These are phyloP conservation scores for Dryadula phaetusa DNA, from an alignment of 2,888 invertebrate genomes.

Conservation along the genomic window DNA sequence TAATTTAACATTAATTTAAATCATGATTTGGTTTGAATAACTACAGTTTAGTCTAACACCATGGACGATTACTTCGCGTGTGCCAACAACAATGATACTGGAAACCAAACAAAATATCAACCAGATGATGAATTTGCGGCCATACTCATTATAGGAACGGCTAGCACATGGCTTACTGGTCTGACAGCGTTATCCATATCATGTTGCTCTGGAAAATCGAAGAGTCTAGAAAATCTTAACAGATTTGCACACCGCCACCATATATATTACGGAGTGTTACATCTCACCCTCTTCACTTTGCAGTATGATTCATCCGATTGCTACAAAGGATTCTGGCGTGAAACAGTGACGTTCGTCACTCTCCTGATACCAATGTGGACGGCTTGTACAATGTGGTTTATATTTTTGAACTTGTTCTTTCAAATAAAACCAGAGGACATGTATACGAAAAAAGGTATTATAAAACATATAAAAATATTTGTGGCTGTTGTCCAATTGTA, in stretches of 20 bases:
- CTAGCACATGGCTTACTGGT: not conserved
- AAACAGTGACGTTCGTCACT: slow-evolving; percentile 17
- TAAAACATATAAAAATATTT: slow-evolving; percentile 28
- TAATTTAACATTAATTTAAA: too few species aligned
- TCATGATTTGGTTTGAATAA: too few species aligned
- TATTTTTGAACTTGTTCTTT: slow-evolving; percentile 44
- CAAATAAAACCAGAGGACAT: slow-evolving; percentile 35
- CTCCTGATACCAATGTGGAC: slow-evolving; percentile 44
- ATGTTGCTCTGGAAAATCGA: not conserved
- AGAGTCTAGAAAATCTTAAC: not conserved
- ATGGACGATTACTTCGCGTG: too few species aligned
- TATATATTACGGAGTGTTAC: slow-evolving; percentile 17
- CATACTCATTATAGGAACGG: not conserved
- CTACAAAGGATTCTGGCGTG: not conserved
- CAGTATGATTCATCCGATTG: not conserved
- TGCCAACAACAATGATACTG: not conserved
- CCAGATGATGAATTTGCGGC: not conserved
- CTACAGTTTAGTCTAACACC: too few species aligned
- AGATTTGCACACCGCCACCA: slow-evolving; percentile 25
- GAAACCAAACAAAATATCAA: not conserved
- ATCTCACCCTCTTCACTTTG: slow-evolving; percentile 4
- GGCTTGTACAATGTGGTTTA: slow-evolving; percentile 37
- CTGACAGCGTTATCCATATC: not conserved
- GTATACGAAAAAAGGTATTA: slow-evolving; percentile 35
- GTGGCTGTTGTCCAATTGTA: slow-evolving; percentile 34